Conservation (phyloP, 2,797 vertebrate species). For the Argentina silus region DNA sequence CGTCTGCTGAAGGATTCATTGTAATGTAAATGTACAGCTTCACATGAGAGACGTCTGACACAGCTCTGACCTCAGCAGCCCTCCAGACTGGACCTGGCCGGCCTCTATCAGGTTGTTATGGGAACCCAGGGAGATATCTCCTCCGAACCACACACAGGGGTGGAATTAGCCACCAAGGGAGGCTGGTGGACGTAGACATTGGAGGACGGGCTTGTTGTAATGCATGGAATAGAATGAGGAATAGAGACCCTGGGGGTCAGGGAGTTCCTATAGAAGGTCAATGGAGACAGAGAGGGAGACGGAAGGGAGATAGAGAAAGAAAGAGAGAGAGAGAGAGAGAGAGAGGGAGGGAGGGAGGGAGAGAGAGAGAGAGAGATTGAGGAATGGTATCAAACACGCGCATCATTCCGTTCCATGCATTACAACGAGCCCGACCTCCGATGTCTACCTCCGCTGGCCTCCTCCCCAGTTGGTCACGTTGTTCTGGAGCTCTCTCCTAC, state of each 20-base stretch:
- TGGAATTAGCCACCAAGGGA: not conserved
- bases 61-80: not conserved
- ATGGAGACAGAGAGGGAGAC: too few relatives aligned
- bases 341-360: not conserved
- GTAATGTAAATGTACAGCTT: too few relatives aligned
- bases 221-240: not conserved
- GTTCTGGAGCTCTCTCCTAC: conserved; percentile 40
- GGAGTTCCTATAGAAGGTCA: too few relatives aligned
- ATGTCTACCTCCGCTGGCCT: too few relatives aligned
- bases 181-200: too few relatives aligned
- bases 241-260: not conserved
- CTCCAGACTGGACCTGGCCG: not conserved
- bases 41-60: conserved; percentile 1
- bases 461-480: conserved; percentile 18
- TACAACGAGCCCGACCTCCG: too few relatives aligned
- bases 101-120: conserved; percentile 13
- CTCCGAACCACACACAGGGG: conserved; percentile 23
- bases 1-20: not conserved
- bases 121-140: conserved; percentile 19
- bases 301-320: too few relatives aligned
- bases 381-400: not conserved
- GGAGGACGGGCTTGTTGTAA: too few relatives aligned
- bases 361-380: not conserved
- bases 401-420: too few relatives aligned
- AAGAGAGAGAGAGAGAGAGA: not conserved